phyloP scores from a whole-genome alignment of 2,113 vertebrate species.

The Bambusicola thoracicus region DNA sequence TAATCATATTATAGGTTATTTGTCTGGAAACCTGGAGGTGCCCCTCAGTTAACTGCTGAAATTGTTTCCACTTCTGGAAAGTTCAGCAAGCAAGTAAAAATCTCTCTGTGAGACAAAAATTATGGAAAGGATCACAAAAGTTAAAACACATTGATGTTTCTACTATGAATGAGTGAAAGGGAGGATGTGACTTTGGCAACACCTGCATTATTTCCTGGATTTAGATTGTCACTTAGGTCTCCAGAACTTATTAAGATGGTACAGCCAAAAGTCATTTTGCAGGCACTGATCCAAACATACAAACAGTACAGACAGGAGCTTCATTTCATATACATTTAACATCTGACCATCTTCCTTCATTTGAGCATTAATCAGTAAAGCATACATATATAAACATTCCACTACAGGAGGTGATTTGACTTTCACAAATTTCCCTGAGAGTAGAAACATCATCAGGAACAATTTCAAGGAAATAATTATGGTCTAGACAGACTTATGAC shows the following conservation, averaged over 20 bases:
- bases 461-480: constrained; percentile 67
- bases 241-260: not conserved
- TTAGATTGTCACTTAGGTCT: not conserved
- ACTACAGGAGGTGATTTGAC: constrained; percentile 33
- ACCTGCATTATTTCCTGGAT: not conserved
- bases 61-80: not conserved
- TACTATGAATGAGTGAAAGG: not conserved
- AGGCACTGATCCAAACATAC: not conserved
- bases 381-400: constrained; percentile 30
- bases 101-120: not conserved
- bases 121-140: not conserved
- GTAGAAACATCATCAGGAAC: constrained; percentile 44
- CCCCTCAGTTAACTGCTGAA: not conserved
- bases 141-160: not conserved
- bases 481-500: constrained; percentile 65
- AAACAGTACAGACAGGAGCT: not conserved
- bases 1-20: not conserved
- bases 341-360: constrained; percentile 5
- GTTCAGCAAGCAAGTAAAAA: not conserved
- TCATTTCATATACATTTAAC: not conserved
- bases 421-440: constrained; percentile 54
- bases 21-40: not conserved
- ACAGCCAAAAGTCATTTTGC: not conserved
- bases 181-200: not conserved
- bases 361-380: constrained; percentile 7